A percentile compares a stretch with the other conserved stretches of the same genome.
Conservation (phyloP, 2,797 vertebrate genomes). For the Loris lydekkerianus region DNA sequence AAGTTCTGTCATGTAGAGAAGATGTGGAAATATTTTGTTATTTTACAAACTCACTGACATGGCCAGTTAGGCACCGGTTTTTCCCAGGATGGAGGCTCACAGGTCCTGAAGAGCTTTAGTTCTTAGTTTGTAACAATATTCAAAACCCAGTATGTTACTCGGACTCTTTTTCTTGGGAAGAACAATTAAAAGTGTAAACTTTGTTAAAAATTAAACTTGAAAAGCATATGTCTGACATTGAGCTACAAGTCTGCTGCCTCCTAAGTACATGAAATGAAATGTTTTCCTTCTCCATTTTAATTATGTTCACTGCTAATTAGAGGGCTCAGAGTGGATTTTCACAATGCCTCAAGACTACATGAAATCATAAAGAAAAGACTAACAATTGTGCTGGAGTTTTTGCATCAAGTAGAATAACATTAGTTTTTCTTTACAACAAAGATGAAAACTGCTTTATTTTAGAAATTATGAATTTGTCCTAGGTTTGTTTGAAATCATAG, state of each 20-base stretch:
- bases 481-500: constrained; percentile 82
- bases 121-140: constrained; percentile 78
- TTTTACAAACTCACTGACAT: constrained; percentile 72
- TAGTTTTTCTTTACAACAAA: constrained; percentile 83
- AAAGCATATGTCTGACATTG: constrained; percentile 79
- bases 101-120: constrained; percentile 56
- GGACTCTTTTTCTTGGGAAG: constrained; percentile 76
- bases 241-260: constrained; percentile 74
- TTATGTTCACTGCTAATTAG: constrained; percentile 79
- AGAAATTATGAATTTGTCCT: constrained; percentile 81
- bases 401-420: constrained; percentile 70
- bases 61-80: constrained; percentile 71
- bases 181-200: constrained; percentile 80
- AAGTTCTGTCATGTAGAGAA: constrained; percentile 68
- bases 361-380: constrained; percentile 71
- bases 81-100: constrained; percentile 71
- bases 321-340: constrained; percentile 74
- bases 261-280: constrained; percentile 70
- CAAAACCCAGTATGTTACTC: constrained; percentile 79
- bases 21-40: constrained; percentile 65
- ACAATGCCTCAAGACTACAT: constrained; percentile 73
- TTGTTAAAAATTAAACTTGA: constrained; percentile 78
- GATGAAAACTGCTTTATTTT: constrained; percentile 83
- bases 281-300: constrained; percentile 82
- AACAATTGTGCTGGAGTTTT: constrained; percentile 47